A percentile compares a stretch with the other conserved stretches of the same genome.
Conservation (phyloP, 2,113 vertebrate genomes). For the Phocoena phocoena region DNA sequence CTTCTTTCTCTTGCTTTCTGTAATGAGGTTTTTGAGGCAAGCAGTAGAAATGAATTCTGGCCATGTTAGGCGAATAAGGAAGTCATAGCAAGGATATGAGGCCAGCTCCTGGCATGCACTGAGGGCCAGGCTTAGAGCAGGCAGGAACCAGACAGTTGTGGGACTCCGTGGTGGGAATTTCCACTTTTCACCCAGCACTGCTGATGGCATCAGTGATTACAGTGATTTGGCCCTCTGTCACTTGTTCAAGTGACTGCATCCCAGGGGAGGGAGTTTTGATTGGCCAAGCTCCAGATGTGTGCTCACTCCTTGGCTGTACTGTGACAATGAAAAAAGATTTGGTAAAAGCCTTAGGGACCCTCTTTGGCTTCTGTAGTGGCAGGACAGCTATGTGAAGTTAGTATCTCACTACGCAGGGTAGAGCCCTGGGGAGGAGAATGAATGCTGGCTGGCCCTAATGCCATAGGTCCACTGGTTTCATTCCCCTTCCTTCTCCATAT, state of each 20-base stretch:
- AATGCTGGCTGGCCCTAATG: neutral
- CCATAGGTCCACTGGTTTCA: neutral
- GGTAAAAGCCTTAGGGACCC: neutral
- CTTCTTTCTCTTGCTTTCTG: neutral
- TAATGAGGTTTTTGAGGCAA: neutral
- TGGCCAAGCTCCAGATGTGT: neutral
- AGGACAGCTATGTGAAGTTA: neutral
- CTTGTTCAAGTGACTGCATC: neutral
- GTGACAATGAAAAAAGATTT: neutral
- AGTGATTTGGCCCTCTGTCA: neutral
- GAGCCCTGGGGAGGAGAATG: neutral
- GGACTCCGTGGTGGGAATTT: neutral
- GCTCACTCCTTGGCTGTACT: neutral
- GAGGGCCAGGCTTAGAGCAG: neutral
- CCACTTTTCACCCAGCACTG: neutral
- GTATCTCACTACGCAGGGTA: neutral
- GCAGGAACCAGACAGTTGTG: neutral
- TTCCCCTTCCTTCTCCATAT: neutral
- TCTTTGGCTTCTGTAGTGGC: neutral
- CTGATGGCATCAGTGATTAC: neutral
- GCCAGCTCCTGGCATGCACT: neutral
- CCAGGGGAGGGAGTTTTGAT: neutral
- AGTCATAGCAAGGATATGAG: neutral
- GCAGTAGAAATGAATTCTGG: neutral
- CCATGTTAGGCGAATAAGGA: neutral